Evolutionary conservation across 2,888 invertebrate genomes (phyloP).

Genomic region (Odontocerum albicorne): DNA sequence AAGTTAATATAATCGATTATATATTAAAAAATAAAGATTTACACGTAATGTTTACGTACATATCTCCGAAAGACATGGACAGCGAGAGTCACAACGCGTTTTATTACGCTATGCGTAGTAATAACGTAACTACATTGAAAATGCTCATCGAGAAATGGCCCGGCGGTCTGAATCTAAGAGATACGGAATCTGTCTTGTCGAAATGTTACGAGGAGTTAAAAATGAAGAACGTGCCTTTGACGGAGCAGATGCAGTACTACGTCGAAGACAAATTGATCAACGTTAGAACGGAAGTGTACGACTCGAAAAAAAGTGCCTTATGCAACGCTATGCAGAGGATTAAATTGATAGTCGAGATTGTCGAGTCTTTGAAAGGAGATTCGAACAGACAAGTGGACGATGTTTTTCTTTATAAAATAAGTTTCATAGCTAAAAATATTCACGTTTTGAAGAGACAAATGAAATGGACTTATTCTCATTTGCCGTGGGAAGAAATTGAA

Average conservation of each 20-base stretch:
- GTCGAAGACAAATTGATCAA: not conserved
- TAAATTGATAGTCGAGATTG: not conserved
- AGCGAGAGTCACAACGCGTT: not conserved
- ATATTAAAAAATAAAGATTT: no score
- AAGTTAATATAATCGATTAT: no score
- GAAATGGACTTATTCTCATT: not conserved
- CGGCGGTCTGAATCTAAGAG: not conserved
- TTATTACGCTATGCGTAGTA: not conserved
- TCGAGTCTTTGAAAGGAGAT: not conserved
- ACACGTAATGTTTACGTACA: no score
- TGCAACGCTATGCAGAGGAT: not conserved
- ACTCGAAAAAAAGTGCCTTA: not conserved
- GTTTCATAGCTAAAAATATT: conserved; percentile 3
- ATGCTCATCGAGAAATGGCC: not conserved
- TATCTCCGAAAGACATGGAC: not conserved
- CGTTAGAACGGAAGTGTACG: not conserved
- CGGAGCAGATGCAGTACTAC: not conserved
- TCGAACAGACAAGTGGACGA: not conserved
- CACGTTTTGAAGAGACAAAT: conserved; percentile 10
- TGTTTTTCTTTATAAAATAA: conserved; percentile 1
- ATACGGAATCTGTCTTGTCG: not conserved
- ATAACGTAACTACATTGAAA: not conserved
- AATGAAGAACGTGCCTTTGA: conserved; percentile 2
- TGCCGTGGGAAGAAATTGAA: conserved; percentile 16
- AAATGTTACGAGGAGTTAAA: not conserved